Evolutionary conservation across 2,888 invertebrate genomes (phyloP).

Genomic region (Eudemis profundana): DNA sequence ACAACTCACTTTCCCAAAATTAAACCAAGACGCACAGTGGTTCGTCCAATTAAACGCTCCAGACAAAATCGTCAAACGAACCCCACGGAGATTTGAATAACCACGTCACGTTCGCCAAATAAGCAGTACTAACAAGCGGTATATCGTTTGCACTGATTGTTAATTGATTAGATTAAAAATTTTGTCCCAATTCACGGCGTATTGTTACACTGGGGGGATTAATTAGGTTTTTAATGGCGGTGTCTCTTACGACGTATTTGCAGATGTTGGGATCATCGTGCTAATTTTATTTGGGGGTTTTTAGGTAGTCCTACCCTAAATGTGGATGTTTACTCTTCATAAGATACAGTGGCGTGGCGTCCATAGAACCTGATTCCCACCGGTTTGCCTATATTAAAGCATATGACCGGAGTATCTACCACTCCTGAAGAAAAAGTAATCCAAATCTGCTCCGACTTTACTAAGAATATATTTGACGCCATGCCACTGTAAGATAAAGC

Average conservation of each 20-base stretch:
- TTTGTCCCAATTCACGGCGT: slow-evolving; percentile 76
- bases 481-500: too few relatives aligned
- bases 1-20: slow-evolving; percentile 39
- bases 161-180: slow-evolving; percentile 86
- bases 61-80: slow-evolving; percentile 77
- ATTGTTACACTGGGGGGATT: slow-evolving; percentile 76
- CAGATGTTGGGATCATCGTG: slow-evolving; percentile 63
- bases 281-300: slow-evolving; percentile 44
- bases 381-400: too few relatives aligned
- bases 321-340: neutral
- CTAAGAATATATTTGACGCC: too few relatives aligned
- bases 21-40: slow-evolving; percentile 60
- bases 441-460: too few relatives aligned
- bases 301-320: neutral
- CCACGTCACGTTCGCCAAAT: slow-evolving; percentile 83
- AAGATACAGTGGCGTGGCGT: too few relatives aligned
- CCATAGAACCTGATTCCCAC: too few relatives aligned
- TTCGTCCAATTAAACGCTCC: slow-evolving; percentile 70
- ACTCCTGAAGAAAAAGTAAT: too few relatives aligned
- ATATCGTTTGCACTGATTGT: slow-evolving; percentile 85
- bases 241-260: slow-evolving; percentile 79
- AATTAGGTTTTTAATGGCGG: slow-evolving; percentile 77
- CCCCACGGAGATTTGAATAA: slow-evolving; percentile 76
- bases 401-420: too few relatives aligned
- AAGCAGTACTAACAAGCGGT: slow-evolving; percentile 83